Percentiles rank a stretch among this genome's conserved stretches.
Evolutionary conservation across 2,797 vertebrate genomes (phyloP).

Genomic region (Arctocebus calabarensis): DNA sequence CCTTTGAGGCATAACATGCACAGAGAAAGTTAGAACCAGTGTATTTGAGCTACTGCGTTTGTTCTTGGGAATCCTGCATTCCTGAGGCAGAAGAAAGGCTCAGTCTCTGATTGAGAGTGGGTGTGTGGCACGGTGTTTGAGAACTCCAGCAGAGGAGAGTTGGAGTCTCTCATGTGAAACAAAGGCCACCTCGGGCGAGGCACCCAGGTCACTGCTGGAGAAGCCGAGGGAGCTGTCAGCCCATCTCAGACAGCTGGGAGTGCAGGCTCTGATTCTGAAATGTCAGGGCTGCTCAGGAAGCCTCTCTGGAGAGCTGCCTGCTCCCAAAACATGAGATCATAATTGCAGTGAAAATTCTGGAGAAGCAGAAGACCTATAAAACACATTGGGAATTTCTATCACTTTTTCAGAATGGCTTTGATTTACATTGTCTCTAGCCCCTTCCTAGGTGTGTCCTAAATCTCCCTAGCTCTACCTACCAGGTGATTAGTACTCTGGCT

Average conservation of each 20-base stretch:
- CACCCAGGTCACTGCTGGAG: slow-evolving; percentile 1
- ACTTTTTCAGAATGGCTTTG: slow-evolving; percentile 76
- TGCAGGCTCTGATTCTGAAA: slow-evolving; percentile 63
- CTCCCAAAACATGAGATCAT: slow-evolving; percentile 70
- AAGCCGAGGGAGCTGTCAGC: slow-evolving; percentile 7
- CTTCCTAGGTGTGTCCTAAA: slow-evolving; percentile 70
- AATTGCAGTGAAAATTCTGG: slow-evolving; percentile 70
- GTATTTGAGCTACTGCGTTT: not conserved
- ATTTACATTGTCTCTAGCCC: slow-evolving; percentile 67
- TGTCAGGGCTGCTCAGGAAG: slow-evolving; percentile 66
- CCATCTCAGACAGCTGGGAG: not conserved
- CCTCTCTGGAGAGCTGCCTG: slow-evolving; percentile 68
- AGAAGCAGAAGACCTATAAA: slow-evolving; percentile 69
- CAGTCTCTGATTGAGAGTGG: not conserved
- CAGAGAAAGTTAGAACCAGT: not conserved
- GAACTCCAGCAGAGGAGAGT: not conserved
- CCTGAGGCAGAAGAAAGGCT: not conserved
- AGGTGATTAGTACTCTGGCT: slow-evolving; percentile 68
- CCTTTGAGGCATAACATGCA: not conserved
- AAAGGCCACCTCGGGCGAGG: not conserved
- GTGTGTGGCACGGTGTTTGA: not conserved
- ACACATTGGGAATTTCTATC: slow-evolving; percentile 74
- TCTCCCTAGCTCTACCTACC: slow-evolving; percentile 45
- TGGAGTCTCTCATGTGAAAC: not conserved
- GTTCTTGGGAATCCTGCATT: not conserved